Evolutionary conservation across 2,113 vertebrate species (phyloP), one percentile per base, ranked within the genome.

Genomic region (Lethenteron reissneri): DNA sequence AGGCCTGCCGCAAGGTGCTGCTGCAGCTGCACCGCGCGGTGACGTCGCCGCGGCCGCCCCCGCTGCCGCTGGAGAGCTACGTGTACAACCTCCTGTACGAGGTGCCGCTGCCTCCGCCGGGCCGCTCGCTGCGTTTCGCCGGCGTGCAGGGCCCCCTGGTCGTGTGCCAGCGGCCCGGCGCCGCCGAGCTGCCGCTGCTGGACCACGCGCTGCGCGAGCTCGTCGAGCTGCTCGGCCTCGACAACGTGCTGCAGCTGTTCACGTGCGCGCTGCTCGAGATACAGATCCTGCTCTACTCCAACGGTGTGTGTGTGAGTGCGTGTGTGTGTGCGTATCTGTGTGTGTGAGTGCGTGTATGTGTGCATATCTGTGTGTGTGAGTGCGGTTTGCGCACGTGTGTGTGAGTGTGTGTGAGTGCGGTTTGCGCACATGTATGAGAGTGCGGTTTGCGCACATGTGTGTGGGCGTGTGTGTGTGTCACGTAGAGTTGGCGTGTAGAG

Each of bases 261-360:
- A 95, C 90, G 13, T 97, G 92, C 2, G 86, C 86, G 14, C 86
- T 97, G n/a, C 80, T 99, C 75, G 94, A 99, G 81, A 96, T 91
- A 82, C 94, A 99, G 78, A 87, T 95, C 76, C 85, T 97, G 60
- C 85, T 99, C 56, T 99, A 87, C 78, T 99, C 94, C 11, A 87
- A 92, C 81, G 92, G 94, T 97, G 75, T 11, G 64, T 68, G 21
- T 9, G n/a, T 11, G 21, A 11, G 9, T 10, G 15, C 2, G 8
- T 68, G 64, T 2, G 21, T 68, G 64, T 6, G 41, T 41, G 41
- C 6, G 41, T 41, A 41, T 41, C 25, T 3, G 5, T 41, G 41
- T 41, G 41, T 41, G 41, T 41, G 41, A 41, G 41, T 41, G 41
- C 6, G 41, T 1, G 41, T 41, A 6, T 41, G 41, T 41, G 41